These are phyloP conservation scores for Prionailurus bengalensis DNA, from an alignment of 2,113 vertebrate genomes.

Conservation along the genomic window DNA sequence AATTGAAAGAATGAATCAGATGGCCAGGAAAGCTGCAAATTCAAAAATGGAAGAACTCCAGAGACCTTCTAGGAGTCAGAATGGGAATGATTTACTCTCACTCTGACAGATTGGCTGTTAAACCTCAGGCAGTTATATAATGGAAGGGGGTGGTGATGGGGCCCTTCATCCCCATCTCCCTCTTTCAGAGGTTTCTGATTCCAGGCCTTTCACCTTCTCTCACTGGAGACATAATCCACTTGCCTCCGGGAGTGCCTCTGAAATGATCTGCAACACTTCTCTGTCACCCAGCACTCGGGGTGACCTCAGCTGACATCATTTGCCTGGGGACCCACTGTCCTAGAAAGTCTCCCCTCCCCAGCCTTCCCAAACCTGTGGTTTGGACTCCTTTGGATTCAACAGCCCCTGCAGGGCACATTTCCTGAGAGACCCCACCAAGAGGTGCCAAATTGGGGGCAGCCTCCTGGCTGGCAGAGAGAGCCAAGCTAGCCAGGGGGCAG, in stretches of 20 bases:
- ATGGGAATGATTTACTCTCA: constrained; percentile 64
- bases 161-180: not conserved
- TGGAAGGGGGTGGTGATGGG: not conserved
- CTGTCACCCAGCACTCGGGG: not conserved
- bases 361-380: constrained; percentile 10
- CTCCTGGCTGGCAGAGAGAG: not conserved
- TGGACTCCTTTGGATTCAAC: not conserved
- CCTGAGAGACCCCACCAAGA: not conserved
- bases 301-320: not conserved
- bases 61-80: constrained; percentile 51
- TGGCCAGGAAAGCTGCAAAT: constrained; percentile 56
- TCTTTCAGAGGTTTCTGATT: constrained; percentile 45
- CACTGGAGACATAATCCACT: not conserved
- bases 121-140: constrained; percentile 57
- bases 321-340: not conserved
- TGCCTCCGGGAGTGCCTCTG: not conserved
- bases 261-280: constrained; percentile 53
- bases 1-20: not conserved
- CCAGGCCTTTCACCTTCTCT: not conserved
- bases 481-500: not conserved
- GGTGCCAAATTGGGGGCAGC: not conserved
- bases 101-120: constrained; percentile 49
- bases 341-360: not conserved
- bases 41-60: constrained; percentile 63
- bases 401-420: constrained; percentile 14